Conservation (phyloP, 1,140 invertebrate genomes). For the Papilio polytes region DNA sequence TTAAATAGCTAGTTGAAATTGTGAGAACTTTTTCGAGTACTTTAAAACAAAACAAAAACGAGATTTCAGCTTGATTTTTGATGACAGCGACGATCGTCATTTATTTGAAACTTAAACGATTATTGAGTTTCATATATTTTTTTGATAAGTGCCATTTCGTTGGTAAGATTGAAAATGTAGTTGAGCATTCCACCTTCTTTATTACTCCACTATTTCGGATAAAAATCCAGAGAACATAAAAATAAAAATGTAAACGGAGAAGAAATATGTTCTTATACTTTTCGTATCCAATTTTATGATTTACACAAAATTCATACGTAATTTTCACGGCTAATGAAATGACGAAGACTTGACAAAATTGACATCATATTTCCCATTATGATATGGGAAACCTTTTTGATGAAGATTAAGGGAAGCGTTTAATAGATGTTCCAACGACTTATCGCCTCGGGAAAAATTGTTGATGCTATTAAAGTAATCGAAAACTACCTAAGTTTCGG, state of each 20-base stretch:
- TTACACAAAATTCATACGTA: background rate
- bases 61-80: too few relatives aligned
- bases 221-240: too few relatives aligned
- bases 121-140: too few relatives aligned
- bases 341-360: background rate
- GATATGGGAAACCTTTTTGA: background rate
- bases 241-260: too few relatives aligned
- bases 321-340: too few relatives aligned
- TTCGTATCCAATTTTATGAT: background rate
- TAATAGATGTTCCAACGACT: slow-evolving; percentile 56
- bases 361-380: background rate
- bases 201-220: too few relatives aligned
- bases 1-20: slow-evolving; percentile 22
- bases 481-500: slow-evolving; percentile 75
- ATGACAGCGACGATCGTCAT: too few relatives aligned
- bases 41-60: background rate
- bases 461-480: slow-evolving; percentile 66
- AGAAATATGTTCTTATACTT: too few relatives aligned
- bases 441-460: slow-evolving; percentile 63
- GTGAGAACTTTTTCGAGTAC: background rate
- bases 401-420: slow-evolving; percentile 26
- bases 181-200: too few relatives aligned
- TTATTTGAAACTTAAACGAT: too few relatives aligned
- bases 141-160: too few relatives aligned
- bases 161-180: too few relatives aligned